phyloP scores from a whole-genome alignment of 1,140 invertebrate species.

The Lepidurus couesii region DNA sequence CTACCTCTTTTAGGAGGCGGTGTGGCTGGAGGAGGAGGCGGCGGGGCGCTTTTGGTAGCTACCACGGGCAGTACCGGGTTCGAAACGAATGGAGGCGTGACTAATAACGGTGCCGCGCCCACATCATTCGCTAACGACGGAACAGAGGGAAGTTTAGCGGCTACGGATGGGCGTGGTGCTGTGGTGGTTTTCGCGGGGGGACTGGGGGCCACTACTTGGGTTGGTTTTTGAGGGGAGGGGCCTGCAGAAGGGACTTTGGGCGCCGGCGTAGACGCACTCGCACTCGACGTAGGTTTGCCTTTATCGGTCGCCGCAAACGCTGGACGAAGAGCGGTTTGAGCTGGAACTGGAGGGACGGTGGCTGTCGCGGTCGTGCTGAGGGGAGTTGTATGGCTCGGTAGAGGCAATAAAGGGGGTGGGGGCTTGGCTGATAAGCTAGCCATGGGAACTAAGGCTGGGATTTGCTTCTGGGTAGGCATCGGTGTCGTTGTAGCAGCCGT shows the following conservation, averaged over 20 bases:
- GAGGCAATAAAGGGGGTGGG: neutral
- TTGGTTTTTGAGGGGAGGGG: neutral
- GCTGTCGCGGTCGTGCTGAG: neutral
- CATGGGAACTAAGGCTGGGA: neutral
- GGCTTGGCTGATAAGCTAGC: neutral
- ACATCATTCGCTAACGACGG: neutral
- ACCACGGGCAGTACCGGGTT: slow-evolving; percentile 26
- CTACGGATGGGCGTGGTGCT: neutral
- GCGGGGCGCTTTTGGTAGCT: slow-evolving; percentile 33
- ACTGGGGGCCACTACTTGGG: slow-evolving; percentile 6
- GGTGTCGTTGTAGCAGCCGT: neutral
- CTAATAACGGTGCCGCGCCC: neutral
- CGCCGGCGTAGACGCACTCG: no score
- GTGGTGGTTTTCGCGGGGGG: neutral
- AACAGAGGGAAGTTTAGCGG: neutral
- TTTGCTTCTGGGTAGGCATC: neutral
- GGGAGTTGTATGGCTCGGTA: neutral
- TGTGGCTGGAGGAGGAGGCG: slow-evolving; percentile 27
- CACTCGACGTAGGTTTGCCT: no score
- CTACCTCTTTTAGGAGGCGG: slow-evolving; percentile 1
- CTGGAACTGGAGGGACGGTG: neutral
- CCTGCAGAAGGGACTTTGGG: neutral
- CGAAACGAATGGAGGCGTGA: neutral
- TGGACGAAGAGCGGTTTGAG: neutral
- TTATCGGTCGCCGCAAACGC: no score